Evolutionary conservation across 2,888 invertebrate genomes (phyloP).

Genomic region (Ectobius pallidus): DNA sequence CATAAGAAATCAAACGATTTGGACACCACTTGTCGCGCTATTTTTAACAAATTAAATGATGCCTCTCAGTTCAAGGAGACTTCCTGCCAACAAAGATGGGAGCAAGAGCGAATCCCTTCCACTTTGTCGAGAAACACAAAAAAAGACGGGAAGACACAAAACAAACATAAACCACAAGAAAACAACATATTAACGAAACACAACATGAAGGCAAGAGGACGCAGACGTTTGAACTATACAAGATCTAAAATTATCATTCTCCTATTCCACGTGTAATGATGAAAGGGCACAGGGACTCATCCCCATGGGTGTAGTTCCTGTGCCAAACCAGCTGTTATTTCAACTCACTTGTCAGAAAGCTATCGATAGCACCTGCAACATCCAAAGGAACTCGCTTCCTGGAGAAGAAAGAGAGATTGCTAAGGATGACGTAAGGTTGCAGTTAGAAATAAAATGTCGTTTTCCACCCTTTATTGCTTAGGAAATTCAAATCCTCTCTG

Average conservation of each 20-base stretch:
- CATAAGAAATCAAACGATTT: background rate
- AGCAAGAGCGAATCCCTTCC: background rate
- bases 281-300: background rate
- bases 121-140: background rate
- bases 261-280: slow-evolving; percentile 3
- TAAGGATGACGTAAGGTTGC: too few species aligned
- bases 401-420: too few species aligned
- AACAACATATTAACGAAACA: slow-evolving; percentile 5
- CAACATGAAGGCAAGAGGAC: background rate
- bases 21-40: background rate
- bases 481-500: too few species aligned
- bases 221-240: slow-evolving; percentile 4
- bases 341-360: background rate
- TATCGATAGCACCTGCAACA: too few species aligned
- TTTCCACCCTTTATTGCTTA: too few species aligned
- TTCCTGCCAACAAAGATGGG: slow-evolving; percentile 4
- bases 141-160: background rate
- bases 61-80: slow-evolving; percentile 6
- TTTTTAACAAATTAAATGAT: slow-evolving; percentile 20
- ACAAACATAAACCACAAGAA: background rate
- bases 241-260: background rate
- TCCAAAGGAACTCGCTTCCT: too few species aligned
- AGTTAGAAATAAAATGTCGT: too few species aligned
- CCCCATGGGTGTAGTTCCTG: background rate
- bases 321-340: background rate